Percentiles rank a stretch among this genome's conserved stretches.
phyloP scores from a whole-genome alignment of 2,113 vertebrate genomes.

The Zingel zingel region DNA sequence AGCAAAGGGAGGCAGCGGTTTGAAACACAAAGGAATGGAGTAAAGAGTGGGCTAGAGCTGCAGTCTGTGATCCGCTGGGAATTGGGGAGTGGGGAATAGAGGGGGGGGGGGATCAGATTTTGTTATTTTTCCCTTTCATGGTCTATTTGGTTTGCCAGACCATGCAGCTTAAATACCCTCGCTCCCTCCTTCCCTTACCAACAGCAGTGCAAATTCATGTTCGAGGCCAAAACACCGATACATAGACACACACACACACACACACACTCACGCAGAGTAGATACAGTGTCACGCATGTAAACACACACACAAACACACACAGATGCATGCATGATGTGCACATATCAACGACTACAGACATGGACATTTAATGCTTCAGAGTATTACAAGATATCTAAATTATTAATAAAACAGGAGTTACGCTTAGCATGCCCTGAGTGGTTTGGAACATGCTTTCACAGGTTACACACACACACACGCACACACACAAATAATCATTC shows the following conservation, averaged over 20 bases:
- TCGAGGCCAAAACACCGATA: constrained; percentile 38
- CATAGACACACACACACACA: constrained; percentile 18
- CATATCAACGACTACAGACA: constrained; percentile 6
- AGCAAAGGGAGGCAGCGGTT: constrained; percentile 61
- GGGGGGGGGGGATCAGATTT: constrained; percentile 50
- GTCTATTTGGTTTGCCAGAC: constrained; percentile 77
- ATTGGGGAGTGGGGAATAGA: constrained; percentile 35
- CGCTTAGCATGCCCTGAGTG: constrained; percentile 44
- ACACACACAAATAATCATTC: constrained; percentile 6
- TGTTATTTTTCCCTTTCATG: constrained; percentile 78
- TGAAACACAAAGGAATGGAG: constrained; percentile 62
- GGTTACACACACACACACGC: constrained; percentile 10
- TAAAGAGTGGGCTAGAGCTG: constrained; percentile 54
- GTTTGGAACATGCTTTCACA: constrained; percentile 43
- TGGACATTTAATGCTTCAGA: constrained; percentile 34
- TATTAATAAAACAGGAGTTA: constrained; percentile 51
- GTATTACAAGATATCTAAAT: constrained; percentile 48
- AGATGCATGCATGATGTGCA: not conserved
- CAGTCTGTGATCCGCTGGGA: constrained; percentile 60
- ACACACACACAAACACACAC: constrained; percentile 12
- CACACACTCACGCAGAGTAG: constrained; percentile 14
- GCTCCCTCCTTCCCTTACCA: constrained; percentile 35
- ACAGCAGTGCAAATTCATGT: constrained; percentile 42
- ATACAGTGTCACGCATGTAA: not conserved
- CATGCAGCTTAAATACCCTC: constrained; percentile 67